Conservation (phyloP, 2,113 vertebrate genomes). For the Hirundichthys speculiger region DNA sequence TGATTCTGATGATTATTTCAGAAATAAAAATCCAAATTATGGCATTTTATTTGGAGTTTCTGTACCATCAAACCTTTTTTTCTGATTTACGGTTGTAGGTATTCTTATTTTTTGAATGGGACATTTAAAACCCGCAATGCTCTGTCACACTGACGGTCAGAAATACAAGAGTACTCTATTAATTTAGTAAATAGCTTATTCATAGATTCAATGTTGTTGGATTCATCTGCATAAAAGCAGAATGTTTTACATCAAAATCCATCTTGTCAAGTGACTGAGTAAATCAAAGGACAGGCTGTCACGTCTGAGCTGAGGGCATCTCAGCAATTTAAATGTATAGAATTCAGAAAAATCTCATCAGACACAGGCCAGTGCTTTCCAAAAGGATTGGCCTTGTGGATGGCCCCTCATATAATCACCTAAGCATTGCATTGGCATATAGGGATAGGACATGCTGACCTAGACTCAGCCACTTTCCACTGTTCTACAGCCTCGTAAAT, state of each 20-base stretch:
- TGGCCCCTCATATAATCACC: conserved; percentile 75
- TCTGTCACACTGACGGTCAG: neutral
- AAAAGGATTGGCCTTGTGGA: conserved; percentile 77
- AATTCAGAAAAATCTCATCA: conserved; percentile 83
- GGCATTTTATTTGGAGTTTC: no score
- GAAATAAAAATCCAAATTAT: no score
- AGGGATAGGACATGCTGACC: conserved; percentile 74
- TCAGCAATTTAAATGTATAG: conserved; percentile 82
- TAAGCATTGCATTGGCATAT: conserved; percentile 68
- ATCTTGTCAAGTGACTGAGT: conserved; percentile 67
- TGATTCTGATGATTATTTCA: no score
- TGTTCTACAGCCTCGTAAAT: conserved; percentile 71
- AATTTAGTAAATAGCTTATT: conserved; percentile 28
- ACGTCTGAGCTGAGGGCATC: conserved; percentile 59
- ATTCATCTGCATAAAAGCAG: conserved; percentile 64
- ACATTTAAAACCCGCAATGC: neutral
- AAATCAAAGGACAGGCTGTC: conserved; percentile 68
- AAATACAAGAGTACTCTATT: conserved; percentile 19
- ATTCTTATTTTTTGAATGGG: neutral
- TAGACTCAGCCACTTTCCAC: conserved; percentile 58
- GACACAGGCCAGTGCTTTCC: conserved; percentile 74
- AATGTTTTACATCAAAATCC: conserved; percentile 72
- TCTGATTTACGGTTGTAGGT: neutral
- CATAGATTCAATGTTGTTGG: conserved; percentile 5
- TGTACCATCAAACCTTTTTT: no score